A percentile compares a stretch with the other conserved stretches of the same genome.
Evolutionary conservation across 2,113 vertebrate species (phyloP).

Genomic region (Hippocampus guttulatus): DNA sequence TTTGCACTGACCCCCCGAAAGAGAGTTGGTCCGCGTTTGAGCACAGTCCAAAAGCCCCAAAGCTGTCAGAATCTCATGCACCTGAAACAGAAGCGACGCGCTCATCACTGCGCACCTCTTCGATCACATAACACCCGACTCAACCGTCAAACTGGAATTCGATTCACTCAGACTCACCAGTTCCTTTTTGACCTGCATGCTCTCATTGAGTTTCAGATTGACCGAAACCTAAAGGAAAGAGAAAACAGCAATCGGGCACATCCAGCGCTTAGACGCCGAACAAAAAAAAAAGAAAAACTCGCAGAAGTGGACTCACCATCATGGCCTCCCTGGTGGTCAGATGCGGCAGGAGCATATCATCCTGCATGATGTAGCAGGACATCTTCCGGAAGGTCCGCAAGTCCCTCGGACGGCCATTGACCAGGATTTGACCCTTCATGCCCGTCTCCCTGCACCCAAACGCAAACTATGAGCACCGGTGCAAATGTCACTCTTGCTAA

Average conservation of each 20-base stretch:
- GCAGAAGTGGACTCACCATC: conserved; percentile 80
- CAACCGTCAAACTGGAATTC: background rate
- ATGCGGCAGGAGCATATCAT: conserved; percentile 94
- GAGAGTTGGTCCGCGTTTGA: conserved; percentile 84
- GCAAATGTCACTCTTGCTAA: background rate
- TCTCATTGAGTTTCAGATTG: conserved; percentile 94
- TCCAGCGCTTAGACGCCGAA: background rate
- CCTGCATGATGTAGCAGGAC: conserved; percentile 99
- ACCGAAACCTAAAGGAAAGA: conserved; percentile 81
- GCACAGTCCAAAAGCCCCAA: conserved; percentile 90
- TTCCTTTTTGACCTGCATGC: conserved; percentile 91
- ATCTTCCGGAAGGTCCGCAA: conserved; percentile 97
- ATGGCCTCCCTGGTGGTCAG: conserved; percentile 91
- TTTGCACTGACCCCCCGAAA: conserved; percentile 94
- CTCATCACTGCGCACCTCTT: background rate
- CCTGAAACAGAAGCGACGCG: conserved; percentile 66
- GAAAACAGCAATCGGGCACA: background rate
- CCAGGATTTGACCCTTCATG: conserved; percentile 95
- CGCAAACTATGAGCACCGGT: conserved; percentile 6
- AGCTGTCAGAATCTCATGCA: conserved; percentile 94
- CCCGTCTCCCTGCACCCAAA: conserved; percentile 81
- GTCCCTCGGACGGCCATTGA: conserved; percentile 85
- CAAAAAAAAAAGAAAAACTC: background rate
- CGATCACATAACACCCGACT: background rate
- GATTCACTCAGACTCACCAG: conserved; percentile 75